Evolutionary conservation across 1,140 invertebrate species (phyloP).

Genomic region (Zaprionus inermis): DNA sequence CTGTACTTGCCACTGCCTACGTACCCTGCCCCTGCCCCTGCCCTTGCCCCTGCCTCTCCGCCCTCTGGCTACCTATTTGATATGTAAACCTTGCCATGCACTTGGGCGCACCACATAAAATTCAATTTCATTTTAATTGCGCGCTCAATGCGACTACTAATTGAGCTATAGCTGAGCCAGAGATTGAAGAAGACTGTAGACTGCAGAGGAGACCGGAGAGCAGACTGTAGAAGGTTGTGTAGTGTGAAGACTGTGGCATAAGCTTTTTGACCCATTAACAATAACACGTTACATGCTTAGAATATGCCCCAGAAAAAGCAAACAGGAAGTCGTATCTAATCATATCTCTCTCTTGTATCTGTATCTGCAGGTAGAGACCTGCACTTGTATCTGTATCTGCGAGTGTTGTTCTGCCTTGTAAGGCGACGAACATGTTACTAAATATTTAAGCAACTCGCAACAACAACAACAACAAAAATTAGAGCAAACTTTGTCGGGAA

Average conservation of each 20-base stretch:
- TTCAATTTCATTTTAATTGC: conserved; percentile 82
- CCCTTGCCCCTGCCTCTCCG: too few relatives aligned
- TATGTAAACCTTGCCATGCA: conserved; percentile 42
- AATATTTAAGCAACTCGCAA: conserved; percentile 75
- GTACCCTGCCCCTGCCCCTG: too few relatives aligned
- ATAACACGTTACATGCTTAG: conserved; percentile 56
- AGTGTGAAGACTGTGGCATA: neutral
- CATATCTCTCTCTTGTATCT: conserved; percentile 56
- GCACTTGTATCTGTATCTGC: conserved; percentile 31
- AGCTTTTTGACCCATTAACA: conserved; percentile 61
- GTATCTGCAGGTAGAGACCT: conserved; percentile 10
- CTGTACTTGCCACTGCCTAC: too few relatives aligned
- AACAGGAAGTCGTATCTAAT: conserved; percentile 78
- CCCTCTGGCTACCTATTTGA: conserved; percentile 12
- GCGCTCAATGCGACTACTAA: conserved; percentile 71
- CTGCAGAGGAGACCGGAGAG: neutral
- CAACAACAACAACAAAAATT: conserved; percentile 60
- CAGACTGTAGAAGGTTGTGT: neutral
- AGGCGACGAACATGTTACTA: conserved; percentile 65
- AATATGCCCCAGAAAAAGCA: conserved; percentile 34
- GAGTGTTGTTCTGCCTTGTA: conserved; percentile 39
- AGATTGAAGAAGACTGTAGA: neutral
- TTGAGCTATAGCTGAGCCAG: conserved; percentile 53
- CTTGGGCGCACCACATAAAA: conserved; percentile 69
- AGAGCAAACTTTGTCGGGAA: conserved; percentile 69